These are phyloP conservation scores for Chinchilla lanigera DNA, from an alignment of 2,113 vertebrate genomes.

Conservation along the genomic window DNA sequence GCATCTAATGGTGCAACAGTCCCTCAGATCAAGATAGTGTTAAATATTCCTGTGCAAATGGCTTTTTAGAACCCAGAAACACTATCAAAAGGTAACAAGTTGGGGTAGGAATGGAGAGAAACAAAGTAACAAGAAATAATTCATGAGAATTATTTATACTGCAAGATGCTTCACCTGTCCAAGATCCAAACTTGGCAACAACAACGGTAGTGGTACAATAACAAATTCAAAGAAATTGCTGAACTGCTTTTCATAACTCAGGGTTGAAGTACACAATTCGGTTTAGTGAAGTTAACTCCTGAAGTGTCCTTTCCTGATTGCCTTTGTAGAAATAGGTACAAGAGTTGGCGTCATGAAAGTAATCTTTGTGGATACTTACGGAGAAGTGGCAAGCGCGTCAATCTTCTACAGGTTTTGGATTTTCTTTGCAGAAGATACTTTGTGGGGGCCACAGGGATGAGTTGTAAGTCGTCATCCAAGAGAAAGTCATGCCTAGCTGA, in stretches of 20 bases:
- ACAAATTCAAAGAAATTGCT: background rate
- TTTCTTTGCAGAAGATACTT: background rate
- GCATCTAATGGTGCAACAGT: background rate
- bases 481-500: background rate
- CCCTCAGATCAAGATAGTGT: background rate
- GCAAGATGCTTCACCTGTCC: background rate
- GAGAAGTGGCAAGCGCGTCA: background rate
- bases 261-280: background rate
- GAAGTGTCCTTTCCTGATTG: background rate
- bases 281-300: background rate
- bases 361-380: background rate
- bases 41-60: background rate
- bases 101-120: background rate
- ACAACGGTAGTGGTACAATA: background rate
- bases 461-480: background rate
- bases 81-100: background rate
- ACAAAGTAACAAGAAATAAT: background rate
- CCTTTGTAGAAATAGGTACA: background rate
- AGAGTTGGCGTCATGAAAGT: background rate
- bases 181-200: background rate
- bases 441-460: background rate
- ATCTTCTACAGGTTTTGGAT: background rate
- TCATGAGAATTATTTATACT: background rate
- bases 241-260: background rate
- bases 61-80: background rate